These are phyloP conservation scores for Eupeodes luniger DNA, from an alignment of 2,888 invertebrate species.

Conservation along the genomic window DNA sequence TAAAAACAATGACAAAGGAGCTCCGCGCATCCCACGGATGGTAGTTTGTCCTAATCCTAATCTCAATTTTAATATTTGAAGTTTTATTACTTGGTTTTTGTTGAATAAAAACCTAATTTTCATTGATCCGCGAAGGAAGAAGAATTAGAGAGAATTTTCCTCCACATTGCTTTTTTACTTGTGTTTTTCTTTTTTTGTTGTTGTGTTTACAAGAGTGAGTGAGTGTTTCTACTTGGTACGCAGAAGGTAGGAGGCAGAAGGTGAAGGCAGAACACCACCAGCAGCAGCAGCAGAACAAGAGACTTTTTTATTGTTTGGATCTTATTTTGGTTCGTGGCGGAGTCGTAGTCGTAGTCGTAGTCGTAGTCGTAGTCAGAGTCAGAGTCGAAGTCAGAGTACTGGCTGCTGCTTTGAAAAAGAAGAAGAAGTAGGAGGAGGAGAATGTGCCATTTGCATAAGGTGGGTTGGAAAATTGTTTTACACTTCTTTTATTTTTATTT, in stretches of 20 bases:
- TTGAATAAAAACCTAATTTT: conserved; percentile 41
- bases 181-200: conserved; percentile 34
- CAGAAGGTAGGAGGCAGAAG: conserved; percentile 34
- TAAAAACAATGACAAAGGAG: conserved; percentile 74
- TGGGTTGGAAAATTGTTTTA: conserved; percentile 62
- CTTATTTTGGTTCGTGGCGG: conserved; percentile 46
- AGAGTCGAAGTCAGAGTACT: conserved; percentile 30
- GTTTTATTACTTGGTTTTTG: conserved; percentile 22
- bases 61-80: not conserved
- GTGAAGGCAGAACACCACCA: conserved; percentile 26
- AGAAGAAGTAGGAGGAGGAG: conserved; percentile 45
- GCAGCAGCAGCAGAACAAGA: not conserved
- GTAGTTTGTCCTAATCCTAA: conserved; percentile 40
- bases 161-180: conserved; percentile 50
- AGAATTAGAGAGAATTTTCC: conserved; percentile 53
- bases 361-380: conserved; percentile 3
- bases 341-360: not conserved
- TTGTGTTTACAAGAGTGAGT: conserved; percentile 56
- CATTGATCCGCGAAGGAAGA: conserved; percentile 54
- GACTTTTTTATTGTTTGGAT: conserved; percentile 56
- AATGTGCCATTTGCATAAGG: conserved; percentile 74
- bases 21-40: conserved; percentile 36
- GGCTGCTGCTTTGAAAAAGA: conserved; percentile 25
- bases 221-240: conserved; percentile 37
- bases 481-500: conserved; percentile 36